Evolutionary conservation across 1,140 invertebrate species (phyloP), one percentile per base, ranked within the genome.

Genomic region (Macrostomum lignano): DNA sequence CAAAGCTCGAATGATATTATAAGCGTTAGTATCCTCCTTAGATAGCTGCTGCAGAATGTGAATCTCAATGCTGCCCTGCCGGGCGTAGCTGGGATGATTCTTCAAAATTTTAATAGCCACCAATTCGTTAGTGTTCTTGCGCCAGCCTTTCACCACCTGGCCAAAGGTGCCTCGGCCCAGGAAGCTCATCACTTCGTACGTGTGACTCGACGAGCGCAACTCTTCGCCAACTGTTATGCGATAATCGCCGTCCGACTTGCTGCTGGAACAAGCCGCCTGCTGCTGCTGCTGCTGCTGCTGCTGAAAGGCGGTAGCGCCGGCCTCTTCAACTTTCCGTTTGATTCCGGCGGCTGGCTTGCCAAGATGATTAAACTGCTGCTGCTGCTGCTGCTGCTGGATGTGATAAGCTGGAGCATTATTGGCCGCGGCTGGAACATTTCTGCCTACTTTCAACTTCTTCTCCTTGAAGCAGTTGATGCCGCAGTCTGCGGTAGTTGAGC

Each of bases 71-170:
- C 32, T 36, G 7, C 34, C 34, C 20, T 36, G 34, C 10, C 26
- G 11, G n/a, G 32, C 19, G 21, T 36, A 36, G 3, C 17, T 23
- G 7, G 33, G 31, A 15, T 35, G 31, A 11, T 33, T 37, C 22
- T 38, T 38, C 2, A 38, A 25, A 10, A 25, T 22, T 38, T 38
- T 37, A 7, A 37, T 25, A 5, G 36, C 36, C 14, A 36, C 32
- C 3, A 26, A 1, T 19, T 25, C 3, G 10, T 31, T 36, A 3
- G 28, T 23, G n/a, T 17, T 19, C n/a, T 24, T 10, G 3, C n/a
- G 23, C 9, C n/a, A 10, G 10, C 24, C 19, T 30, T 30, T 36
- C 4, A 31, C 34, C 5, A 36, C 34, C 21, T 36, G 34, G 13
- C 33, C 23, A 21, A 36, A 36, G 11, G 34, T 36, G 3, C 34